These are phyloP conservation scores for Proctacanthus coquilletti DNA, from an alignment of 1,140 invertebrate species.

Conservation along the genomic window DNA sequence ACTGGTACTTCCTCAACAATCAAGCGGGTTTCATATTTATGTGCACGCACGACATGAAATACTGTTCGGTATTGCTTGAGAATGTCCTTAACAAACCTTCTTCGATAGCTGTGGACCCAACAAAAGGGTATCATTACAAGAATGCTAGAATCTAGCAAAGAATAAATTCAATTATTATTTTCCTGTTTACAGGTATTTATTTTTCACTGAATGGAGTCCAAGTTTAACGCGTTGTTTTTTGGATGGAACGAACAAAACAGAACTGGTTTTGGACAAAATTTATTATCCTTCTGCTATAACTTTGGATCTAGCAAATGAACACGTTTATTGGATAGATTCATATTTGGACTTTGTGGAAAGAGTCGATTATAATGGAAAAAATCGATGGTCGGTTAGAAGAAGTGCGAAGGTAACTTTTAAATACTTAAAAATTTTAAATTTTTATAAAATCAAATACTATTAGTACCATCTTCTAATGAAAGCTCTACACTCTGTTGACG, in stretches of 20 bases:
- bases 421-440: no score
- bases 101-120: slow-evolving; percentile 68
- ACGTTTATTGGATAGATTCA: slow-evolving; percentile 66
- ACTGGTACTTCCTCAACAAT: slow-evolving; percentile 75
- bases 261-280: slow-evolving; percentile 43
- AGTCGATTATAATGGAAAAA: slow-evolving; percentile 50
- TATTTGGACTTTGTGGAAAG: slow-evolving; percentile 59
- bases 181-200: slow-evolving; percentile 40
- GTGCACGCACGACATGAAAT: slow-evolving; percentile 44
- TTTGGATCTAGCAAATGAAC: slow-evolving; percentile 52
- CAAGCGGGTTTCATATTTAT: slow-evolving; percentile 52
- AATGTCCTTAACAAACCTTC: slow-evolving; percentile 52
- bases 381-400: slow-evolving; percentile 46
- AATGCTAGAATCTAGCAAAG: slow-evolving; percentile 4
- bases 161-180: not conserved
- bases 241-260: slow-evolving; percentile 38
- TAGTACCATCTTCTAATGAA: slow-evolving; percentile 31
- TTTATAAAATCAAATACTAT: slow-evolving; percentile 3
- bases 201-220: slow-evolving; percentile 63
- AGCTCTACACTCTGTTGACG: slow-evolving; percentile 44
- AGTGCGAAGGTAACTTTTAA: slow-evolving; percentile 32
- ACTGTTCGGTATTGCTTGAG: slow-evolving; percentile 51
- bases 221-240: slow-evolving; percentile 44
- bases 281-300: slow-evolving; percentile 57
- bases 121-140: slow-evolving; percentile 54